Conservation (phyloP, 2,888 invertebrate species). For the Torymus auratus region DNA sequence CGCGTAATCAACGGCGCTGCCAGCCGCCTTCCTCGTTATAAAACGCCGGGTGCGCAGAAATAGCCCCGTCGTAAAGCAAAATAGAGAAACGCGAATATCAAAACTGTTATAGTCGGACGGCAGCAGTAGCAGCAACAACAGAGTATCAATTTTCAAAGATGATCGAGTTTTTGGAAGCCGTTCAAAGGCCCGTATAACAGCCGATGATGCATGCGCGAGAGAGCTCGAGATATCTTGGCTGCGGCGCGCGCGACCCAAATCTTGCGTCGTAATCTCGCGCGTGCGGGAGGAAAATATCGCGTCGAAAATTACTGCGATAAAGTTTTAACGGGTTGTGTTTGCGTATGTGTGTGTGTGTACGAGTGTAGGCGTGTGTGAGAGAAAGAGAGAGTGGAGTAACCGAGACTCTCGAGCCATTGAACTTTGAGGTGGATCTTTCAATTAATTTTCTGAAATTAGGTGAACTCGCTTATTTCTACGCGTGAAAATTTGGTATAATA, state of each 20-base stretch:
- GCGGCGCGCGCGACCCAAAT: constrained; percentile 36
- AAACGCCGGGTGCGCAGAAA: too few species aligned
- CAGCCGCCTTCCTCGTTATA: too few species aligned
- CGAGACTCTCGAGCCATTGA: constrained; percentile 8
- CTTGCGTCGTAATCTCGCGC: constrained; percentile 17
- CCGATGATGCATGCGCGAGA: constrained; percentile 15
- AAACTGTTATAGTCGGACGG: not conserved
- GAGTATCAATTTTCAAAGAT: constrained; percentile 38
- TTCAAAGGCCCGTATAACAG: constrained; percentile 28
- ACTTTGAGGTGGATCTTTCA: not conserved
- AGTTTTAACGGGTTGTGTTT: not conserved
- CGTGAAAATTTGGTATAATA: too few species aligned
- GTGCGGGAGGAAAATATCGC: not conserved
- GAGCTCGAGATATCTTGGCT: constrained; percentile 6
- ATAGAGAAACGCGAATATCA: not conserved
- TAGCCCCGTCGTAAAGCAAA: too few species aligned
- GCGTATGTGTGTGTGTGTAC: too few species aligned
- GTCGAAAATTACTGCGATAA: constrained; percentile 2
- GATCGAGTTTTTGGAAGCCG: constrained; percentile 31
- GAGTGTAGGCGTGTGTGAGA: too few species aligned
- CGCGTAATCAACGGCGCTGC: too few species aligned
- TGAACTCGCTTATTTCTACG: too few species aligned
- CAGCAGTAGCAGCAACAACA: too few species aligned
- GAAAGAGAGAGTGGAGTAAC: too few species aligned
- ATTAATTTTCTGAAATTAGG: too few species aligned